Conservation (phyloP, 2,888 invertebrate genomes). For the Sisyra terminalis region DNA sequence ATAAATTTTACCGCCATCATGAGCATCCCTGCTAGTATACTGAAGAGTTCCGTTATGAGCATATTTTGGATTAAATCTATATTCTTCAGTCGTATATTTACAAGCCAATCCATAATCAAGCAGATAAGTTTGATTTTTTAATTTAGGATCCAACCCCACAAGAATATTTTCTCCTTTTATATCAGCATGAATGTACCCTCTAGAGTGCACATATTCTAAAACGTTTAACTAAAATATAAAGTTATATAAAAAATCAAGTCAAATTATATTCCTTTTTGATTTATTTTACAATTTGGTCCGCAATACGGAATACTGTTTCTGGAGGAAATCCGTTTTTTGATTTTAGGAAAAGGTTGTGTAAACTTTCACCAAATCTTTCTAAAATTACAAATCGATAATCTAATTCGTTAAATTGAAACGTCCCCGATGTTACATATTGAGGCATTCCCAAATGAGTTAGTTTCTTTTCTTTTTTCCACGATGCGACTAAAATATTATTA, state of each 20-base stretch:
- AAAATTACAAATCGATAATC: conserved; percentile 82
- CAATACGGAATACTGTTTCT: conserved; percentile 61
- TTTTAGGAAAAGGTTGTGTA: conserved; percentile 59
- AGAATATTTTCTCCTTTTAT: conserved; percentile 91
- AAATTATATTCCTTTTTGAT: conserved; percentile 4
- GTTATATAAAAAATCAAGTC: background rate
- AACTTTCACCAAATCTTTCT: conserved; percentile 75
- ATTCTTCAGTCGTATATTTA: conserved; percentile 57
- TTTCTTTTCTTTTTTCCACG: conserved; percentile 49
- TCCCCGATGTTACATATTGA: conserved; percentile 65
- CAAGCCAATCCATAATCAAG: conserved; percentile 90
- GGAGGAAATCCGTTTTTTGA: conserved; percentile 50
- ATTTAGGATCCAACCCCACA: conserved; percentile 46
- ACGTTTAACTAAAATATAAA: conserved; percentile 54
- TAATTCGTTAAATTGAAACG: conserved; percentile 53
- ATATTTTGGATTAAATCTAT: conserved; percentile 75
- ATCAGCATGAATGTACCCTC: conserved; percentile 88
- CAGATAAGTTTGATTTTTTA: conserved; percentile 59
- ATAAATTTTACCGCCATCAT: conserved; percentile 56
- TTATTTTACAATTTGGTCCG: conserved; percentile 60
- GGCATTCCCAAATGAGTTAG: conserved; percentile 71
- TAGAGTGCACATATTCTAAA: conserved; percentile 80
- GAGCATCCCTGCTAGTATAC: conserved; percentile 92
- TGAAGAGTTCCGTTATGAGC: conserved; percentile 97
- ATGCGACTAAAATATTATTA: conserved; percentile 39